Evolutionary conservation across 2,888 invertebrate genomes (phyloP).

Genomic region (Cremastobaeus sp.): DNA sequence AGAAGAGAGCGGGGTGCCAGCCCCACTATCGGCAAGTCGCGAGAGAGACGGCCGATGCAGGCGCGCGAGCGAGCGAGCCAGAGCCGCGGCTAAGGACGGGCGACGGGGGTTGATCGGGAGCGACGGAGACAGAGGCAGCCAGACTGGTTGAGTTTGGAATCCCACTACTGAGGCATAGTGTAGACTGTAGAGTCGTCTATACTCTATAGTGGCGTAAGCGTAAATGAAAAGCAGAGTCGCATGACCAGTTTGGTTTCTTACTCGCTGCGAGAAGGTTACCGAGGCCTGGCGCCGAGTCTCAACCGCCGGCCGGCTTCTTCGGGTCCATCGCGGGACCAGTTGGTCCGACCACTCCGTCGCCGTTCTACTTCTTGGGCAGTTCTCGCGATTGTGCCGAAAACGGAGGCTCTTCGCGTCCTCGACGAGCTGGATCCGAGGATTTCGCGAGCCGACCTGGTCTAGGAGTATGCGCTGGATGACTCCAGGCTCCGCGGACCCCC

Average conservation of each 20-base stretch:
- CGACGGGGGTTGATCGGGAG: background rate
- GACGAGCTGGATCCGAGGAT: no score
- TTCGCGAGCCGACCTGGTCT: no score
- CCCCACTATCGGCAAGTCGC: constrained; percentile 33
- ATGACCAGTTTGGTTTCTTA: constrained; percentile 69
- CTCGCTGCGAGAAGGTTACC: constrained; percentile 60
- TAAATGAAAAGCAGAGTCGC: constrained; percentile 64
- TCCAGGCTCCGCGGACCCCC: background rate
- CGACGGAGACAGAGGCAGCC: constrained; percentile 41
- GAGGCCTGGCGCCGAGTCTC: constrained; percentile 51
- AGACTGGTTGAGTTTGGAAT: constrained; percentile 68
- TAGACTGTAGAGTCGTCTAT: no score
- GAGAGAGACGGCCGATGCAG: constrained; percentile 17
- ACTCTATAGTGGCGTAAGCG: constrained; percentile 72
- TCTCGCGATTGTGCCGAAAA: constrained; percentile 4
- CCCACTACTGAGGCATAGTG: constrained; percentile 70
- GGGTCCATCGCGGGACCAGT: constrained; percentile 41
- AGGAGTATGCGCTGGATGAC: no score
- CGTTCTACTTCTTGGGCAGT: constrained; percentile 36
- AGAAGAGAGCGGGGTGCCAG: constrained; percentile 34
- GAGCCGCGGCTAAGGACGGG: constrained; percentile 34
- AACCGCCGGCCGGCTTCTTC: constrained; percentile 61
- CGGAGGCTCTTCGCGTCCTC: no score
- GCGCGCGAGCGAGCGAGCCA: background rate
- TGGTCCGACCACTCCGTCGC: constrained; percentile 25